phyloP scores from a whole-genome alignment of 2,113 vertebrate species.

The Calonectris borealis region DNA sequence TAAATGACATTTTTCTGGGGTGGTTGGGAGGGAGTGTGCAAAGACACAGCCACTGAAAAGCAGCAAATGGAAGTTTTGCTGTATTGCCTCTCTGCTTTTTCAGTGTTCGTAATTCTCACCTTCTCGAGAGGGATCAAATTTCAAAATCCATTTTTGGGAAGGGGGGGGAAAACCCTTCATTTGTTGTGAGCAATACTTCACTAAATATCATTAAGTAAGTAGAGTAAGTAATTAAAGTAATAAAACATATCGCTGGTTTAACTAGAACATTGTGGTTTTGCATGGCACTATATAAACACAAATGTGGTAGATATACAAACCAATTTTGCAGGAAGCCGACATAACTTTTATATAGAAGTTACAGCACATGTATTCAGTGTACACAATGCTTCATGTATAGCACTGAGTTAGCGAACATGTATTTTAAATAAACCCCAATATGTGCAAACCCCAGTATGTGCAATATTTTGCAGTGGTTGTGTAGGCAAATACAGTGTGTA shows the following conservation, averaged over 20 bases:
- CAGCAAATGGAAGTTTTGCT: not conserved
- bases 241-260: not conserved
- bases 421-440: not conserved
- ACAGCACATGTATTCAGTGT: not conserved
- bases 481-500: not conserved
- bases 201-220: not conserved
- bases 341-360: accelerated
- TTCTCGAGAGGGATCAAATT: too few species aligned
- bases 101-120: not conserved
- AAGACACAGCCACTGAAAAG: not conserved
- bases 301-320: not conserved
- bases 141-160: not conserved
- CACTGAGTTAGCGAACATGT: not conserved
- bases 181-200: not conserved
- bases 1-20: not conserved
- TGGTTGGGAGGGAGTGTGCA: not conserved
- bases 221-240: not conserved
- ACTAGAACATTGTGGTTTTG: not conserved
- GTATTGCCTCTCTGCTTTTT: not conserved
- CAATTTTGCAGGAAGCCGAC: not conserved
- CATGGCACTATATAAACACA: not conserved
- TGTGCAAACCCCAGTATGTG: not conserved
- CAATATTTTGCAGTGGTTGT: not conserved
- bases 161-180: too few species aligned
- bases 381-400: not conserved